phyloP scores from a whole-genome alignment of 2,113 vertebrate species.

The Gallinago paraguaiae region DNA sequence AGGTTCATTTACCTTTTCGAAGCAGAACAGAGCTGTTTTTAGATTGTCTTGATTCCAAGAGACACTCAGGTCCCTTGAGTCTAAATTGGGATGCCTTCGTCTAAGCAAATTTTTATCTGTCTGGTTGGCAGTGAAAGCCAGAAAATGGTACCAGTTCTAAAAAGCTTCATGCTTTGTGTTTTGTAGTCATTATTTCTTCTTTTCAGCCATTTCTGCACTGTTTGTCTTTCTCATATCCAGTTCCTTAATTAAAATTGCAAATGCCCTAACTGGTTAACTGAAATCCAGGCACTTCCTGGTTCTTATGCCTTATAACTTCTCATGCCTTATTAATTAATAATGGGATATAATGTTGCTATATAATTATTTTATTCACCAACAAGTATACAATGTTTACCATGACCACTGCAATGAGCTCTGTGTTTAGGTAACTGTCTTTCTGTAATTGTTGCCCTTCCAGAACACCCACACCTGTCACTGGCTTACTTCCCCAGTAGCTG shows the following conservation, averaged over 20 bases:
- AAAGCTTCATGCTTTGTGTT: not conserved
- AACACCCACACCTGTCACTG: not conserved
- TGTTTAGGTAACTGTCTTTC: not conserved
- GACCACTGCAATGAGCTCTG: not conserved
- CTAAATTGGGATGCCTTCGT: constrained; percentile 48
- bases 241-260: constrained; percentile 63
- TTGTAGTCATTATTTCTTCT: constrained; percentile 60
- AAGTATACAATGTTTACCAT: not conserved
- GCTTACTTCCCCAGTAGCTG: not conserved
- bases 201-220: constrained; percentile 56
- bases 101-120: constrained; percentile 69
- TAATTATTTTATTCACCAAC: not conserved
- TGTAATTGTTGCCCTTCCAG: not conserved
- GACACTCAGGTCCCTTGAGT: constrained; percentile 56
- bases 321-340: not conserved
- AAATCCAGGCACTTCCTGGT: not conserved
- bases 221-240: constrained; percentile 29
- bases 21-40: constrained; percentile 77
- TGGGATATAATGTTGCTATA: not conserved
- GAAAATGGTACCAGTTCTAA: constrained; percentile 33
- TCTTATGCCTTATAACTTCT: not conserved
- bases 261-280: not conserved
- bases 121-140: constrained; percentile 50
- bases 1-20: constrained; percentile 78
- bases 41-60: constrained; percentile 75